Evolutionary conservation across 2,113 vertebrate genomes (phyloP), one percentile per base, ranked within the genome.

Genomic region (Aegypius monachus): DNA sequence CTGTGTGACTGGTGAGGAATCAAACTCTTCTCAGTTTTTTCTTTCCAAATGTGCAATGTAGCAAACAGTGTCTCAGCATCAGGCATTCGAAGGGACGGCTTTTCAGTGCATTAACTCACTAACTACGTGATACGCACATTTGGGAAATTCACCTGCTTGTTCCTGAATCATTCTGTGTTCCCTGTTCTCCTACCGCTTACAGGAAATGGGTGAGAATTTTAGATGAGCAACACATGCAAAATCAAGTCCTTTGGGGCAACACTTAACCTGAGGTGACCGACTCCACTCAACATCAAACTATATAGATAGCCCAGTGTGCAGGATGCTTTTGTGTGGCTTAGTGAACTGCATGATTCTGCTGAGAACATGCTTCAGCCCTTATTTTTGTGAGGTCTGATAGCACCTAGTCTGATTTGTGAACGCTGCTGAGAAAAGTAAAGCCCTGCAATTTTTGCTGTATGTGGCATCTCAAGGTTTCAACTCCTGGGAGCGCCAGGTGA

Each of bases 211-310:
- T 50, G 67, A 73, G 91, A 70, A 85, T 86, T 72, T 87, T 47
- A 68, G n/a, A 86, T 90, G 81, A 95, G 81, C 81, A 90, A 45
- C 66, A 68, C 67, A 81, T 94, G 84, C 89, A 93, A 90, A 91
- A 90, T 80, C 50, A 81, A 71, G 32, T 70, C 74, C 59, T 95
- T 73, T 80, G 65, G 59, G 79, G 74, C 70, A 67, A 20, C 23
- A 11, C 29, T 61, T 95, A 73, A 88, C 89, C 91, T 74, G 74
- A 95, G 75, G 74, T 80, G 94, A 82, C 77, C 0, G 1, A 58
- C 73, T 75, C 65, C 45, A 8, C 88, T 95, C 38, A 68, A 19
- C 70, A 21, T 75, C 79, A 88, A 87, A 58, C 27, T 52, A 9
- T 18, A 29, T 47, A 19, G 45, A 5, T 10, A 91, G 53, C 36